These are phyloP conservation scores for Valencia hispanica DNA, from an alignment of 2,797 vertebrate genomes.

Conservation along the genomic window DNA sequence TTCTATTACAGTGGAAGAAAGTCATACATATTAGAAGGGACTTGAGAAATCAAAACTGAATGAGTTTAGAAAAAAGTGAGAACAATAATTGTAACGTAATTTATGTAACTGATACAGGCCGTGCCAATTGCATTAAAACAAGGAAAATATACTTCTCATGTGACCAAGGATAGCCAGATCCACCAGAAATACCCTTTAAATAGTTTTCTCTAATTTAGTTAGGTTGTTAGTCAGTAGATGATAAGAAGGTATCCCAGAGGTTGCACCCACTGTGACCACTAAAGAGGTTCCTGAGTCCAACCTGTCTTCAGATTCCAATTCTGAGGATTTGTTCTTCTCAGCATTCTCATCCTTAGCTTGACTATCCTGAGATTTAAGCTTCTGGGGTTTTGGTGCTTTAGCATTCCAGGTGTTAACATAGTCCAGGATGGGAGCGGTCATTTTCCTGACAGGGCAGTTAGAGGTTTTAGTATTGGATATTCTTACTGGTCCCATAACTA, in stretches of 20 bases:
- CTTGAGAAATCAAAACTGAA: constrained; percentile 19
- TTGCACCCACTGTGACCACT: constrained; percentile 38
- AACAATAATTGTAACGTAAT: not conserved
- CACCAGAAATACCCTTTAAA: constrained; percentile 38
- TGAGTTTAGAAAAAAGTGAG: constrained; percentile 32
- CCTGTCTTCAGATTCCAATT: constrained; percentile 72
- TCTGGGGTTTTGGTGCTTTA: constrained; percentile 59
- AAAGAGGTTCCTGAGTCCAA: constrained; percentile 61
- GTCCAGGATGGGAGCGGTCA: constrained; percentile 61
- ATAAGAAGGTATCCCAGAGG: constrained; percentile 31
- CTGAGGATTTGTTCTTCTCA: constrained; percentile 54
- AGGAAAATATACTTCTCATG: not conserved
- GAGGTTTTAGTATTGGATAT: constrained; percentile 52
- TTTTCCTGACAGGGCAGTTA: constrained; percentile 78
- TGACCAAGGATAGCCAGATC: constrained; percentile 19
- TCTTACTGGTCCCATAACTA: constrained; percentile 8
- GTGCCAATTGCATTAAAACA: constrained; percentile 53
- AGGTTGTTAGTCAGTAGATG: constrained; percentile 59
- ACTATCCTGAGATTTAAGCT: constrained; percentile 56
- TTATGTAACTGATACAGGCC: not conserved
- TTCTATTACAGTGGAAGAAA: not conserved
- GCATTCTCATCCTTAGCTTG: constrained; percentile 60
- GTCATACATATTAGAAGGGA: not conserved
- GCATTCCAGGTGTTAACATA: constrained; percentile 41
- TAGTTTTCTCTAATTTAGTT: constrained; percentile 5